These are phyloP conservation scores for Choloepus hoffmanni DNA, from an alignment of 2,113 vertebrate species.

Conservation along the genomic window DNA sequence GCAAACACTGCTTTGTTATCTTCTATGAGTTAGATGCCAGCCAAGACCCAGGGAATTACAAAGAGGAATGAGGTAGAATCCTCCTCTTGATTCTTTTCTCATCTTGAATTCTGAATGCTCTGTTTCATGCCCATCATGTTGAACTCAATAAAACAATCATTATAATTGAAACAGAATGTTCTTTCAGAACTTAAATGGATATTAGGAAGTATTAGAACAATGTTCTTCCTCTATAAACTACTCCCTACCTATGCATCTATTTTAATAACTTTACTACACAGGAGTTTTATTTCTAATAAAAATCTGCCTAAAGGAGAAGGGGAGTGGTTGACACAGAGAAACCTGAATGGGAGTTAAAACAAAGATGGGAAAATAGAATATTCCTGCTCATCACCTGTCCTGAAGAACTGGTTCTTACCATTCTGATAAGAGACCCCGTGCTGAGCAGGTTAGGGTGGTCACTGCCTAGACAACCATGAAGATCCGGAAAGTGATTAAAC, in stretches of 20 bases:
- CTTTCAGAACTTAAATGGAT: not conserved
- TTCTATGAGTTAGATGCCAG: not conserved
- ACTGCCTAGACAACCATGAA: no score
- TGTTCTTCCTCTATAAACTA: not conserved
- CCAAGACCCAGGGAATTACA: not conserved
- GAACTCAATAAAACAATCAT: not conserved
- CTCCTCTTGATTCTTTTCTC: not conserved
- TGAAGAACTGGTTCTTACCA: not conserved
- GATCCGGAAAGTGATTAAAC: no score
- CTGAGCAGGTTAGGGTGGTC: no score
- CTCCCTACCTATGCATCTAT: not conserved
- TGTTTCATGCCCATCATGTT: not conserved
- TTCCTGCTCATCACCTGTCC: not conserved
- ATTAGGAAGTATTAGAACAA: not conserved
- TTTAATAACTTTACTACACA: not conserved
- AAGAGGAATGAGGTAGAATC: not conserved
- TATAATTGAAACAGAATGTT: not conserved
- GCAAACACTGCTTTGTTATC: not conserved
- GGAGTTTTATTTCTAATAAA: constrained; percentile 19
- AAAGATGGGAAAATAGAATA: not conserved
- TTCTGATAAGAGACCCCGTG: not conserved
- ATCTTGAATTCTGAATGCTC: not conserved
- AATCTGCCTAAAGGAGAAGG: constrained; percentile 22
- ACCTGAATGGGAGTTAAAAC: not conserved
- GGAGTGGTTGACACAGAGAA: not conserved